phyloP scores from a whole-genome alignment of 1,140 invertebrate species.

The Neotoxoptera formosana region DNA sequence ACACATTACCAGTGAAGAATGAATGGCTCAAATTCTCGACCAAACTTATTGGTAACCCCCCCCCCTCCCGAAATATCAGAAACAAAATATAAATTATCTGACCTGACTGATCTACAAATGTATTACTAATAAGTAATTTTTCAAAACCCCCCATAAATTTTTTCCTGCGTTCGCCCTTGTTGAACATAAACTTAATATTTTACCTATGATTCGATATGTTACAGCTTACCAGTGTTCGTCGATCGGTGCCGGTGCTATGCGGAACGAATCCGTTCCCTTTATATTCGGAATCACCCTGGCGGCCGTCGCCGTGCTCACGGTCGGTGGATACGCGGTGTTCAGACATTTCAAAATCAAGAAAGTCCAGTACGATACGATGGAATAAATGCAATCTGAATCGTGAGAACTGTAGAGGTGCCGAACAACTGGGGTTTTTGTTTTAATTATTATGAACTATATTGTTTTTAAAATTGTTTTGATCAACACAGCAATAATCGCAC shows the following conservation, averaged over 20 bases:
- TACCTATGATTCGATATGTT: conserved; percentile 39
- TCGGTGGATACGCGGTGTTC: conserved; percentile 85
- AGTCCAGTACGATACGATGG: conserved; percentile 92
- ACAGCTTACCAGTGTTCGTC: conserved; percentile 62
- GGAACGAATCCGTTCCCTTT: conserved; percentile 86
- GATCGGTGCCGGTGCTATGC: conserved; percentile 61
- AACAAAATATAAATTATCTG: too few species aligned
- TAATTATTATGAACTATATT: neutral
- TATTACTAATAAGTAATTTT: too few species aligned
- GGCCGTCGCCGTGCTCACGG: conserved; percentile 77
- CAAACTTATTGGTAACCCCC: too few species aligned
- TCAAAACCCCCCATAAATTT: too few species aligned
- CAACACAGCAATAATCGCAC: neutral
- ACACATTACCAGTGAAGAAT: too few species aligned
- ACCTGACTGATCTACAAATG: too few species aligned
- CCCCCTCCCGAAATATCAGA: too few species aligned
- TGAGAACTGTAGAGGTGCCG: neutral
- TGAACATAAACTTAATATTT: too few species aligned
- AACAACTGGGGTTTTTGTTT: neutral
- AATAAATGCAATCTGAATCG: conserved; percentile 68
- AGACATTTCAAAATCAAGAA: conserved; percentile 89
- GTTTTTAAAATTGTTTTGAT: neutral
- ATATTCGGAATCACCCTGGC: conserved; percentile 87
- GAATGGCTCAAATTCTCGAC: too few species aligned
- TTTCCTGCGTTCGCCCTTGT: too few species aligned